These are phyloP conservation scores for Stenotaenia linearis DNA, from an alignment of 2,888 invertebrate genomes.

Conservation along the genomic window DNA sequence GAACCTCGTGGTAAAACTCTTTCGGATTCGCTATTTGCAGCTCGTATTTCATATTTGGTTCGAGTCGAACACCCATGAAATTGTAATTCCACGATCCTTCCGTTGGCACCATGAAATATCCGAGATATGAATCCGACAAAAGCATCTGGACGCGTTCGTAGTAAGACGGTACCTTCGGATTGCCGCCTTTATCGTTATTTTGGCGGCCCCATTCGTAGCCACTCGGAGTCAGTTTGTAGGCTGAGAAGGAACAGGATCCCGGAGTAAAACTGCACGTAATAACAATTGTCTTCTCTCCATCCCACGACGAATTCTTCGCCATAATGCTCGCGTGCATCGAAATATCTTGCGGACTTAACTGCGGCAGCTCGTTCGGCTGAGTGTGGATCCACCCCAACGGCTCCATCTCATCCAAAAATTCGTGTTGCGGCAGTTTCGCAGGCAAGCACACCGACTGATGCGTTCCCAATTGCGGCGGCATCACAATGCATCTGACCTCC, in stretches of 20 bases:
- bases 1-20: constrained; percentile 99
- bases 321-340: constrained; percentile 94
- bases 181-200: constrained; percentile 97
- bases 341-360: constrained; percentile 96
- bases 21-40: constrained; percentile 93
- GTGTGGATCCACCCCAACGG: constrained; percentile 99
- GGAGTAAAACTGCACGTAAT: constrained; percentile 99
- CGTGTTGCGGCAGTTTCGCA: constrained; percentile 82
- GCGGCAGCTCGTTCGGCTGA: constrained; percentile 97
- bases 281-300: constrained; percentile 96
- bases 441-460: constrained; percentile 98
- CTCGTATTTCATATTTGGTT: constrained; percentile 98
- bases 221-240: constrained; percentile 95
- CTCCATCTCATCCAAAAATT: constrained; percentile 94
- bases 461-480: constrained; percentile 99
- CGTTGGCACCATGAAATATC: constrained; percentile 99
- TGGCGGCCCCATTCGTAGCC: constrained; percentile 99
- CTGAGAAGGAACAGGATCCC: constrained; percentile 95
- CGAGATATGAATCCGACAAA: constrained; percentile 92
- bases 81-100: constrained; percentile 99
- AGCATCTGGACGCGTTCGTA: constrained; percentile 99
- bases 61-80: constrained; percentile 98
- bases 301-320: constrained; percentile 94
- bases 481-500: constrained; percentile 94
- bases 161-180: constrained; percentile 98